Percentiles rank a stretch among this genome's conserved stretches.
Evolutionary conservation across 2,113 vertebrate genomes (phyloP).

Genomic region (Sceloporus tristichus): DNA sequence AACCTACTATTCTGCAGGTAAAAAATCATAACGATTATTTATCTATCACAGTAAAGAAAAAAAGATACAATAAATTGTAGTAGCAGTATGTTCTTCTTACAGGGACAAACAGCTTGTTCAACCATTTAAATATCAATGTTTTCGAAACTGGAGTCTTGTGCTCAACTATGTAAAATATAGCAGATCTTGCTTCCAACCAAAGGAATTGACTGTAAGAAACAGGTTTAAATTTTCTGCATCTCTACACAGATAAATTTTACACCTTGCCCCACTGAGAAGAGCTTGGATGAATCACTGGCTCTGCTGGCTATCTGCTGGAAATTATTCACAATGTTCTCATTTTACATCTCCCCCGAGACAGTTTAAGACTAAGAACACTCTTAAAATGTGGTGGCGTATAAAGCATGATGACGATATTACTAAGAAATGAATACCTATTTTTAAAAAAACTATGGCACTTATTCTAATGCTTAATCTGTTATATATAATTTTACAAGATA

Average conservation of each 20-base stretch:
- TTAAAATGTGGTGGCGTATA: background rate
- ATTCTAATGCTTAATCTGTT: background rate
- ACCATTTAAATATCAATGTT: background rate
- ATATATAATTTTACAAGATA: background rate
- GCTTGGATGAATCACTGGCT: background rate
- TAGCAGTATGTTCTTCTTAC: background rate
- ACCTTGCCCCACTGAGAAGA: background rate
- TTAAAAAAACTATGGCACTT: background rate
- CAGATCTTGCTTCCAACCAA: background rate
- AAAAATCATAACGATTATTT: no score
- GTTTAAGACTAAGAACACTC: background rate
- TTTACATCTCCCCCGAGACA: background rate
- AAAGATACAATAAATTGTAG: background rate
- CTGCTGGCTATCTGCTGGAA: background rate
- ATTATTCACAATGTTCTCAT: conserved; percentile 1
- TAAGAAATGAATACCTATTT: background rate
- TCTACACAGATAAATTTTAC: background rate
- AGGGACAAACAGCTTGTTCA: background rate
- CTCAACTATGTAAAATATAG: background rate
- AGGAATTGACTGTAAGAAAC: background rate
- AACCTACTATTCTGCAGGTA: no score
- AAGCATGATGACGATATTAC: background rate
- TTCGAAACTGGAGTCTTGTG: background rate
- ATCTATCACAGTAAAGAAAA: no score
- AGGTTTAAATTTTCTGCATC: background rate